These are phyloP conservation scores for Andricus quercusramuli DNA, from an alignment of 2,888 invertebrate genomes.

Conservation along the genomic window DNA sequence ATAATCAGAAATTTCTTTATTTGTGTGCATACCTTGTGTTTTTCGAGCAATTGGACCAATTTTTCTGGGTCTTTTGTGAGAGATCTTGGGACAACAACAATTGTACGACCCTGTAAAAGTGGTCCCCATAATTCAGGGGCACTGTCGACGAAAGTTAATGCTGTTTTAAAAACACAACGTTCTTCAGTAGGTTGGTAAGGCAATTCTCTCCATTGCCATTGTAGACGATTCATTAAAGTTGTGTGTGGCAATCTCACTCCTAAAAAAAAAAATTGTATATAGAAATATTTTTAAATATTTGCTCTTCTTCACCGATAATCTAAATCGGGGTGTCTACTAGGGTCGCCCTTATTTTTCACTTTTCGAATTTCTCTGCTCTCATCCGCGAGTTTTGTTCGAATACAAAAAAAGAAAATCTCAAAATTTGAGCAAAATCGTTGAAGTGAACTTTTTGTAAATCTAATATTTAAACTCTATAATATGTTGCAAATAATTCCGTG, in stretches of 20 bases:
- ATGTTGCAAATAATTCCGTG: no score
- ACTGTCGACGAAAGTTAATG: slow-evolving; percentile 94
- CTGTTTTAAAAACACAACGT: slow-evolving; percentile 92
- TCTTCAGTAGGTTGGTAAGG: slow-evolving; percentile 86
- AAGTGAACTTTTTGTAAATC: no score
- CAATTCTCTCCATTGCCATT: slow-evolving; percentile 93
- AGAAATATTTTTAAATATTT: background rate
- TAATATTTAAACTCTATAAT: no score
- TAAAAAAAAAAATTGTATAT: slow-evolving; percentile 70
- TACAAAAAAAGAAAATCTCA: no score
- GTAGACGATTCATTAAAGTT: slow-evolving; percentile 89
- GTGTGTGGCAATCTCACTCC: slow-evolving; percentile 90
- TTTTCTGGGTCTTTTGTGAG: slow-evolving; percentile 89
- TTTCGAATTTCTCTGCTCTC: no score
- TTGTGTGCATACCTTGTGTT: slow-evolving; percentile 82
- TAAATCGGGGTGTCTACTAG: no score
- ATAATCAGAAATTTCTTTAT: background rate
- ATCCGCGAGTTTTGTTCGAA: no score
- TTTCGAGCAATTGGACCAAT: slow-evolving; percentile 85
- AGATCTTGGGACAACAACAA: slow-evolving; percentile 87
- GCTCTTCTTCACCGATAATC: background rate
- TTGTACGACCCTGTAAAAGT: slow-evolving; percentile 83
- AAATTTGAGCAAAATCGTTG: no score
- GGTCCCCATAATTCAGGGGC: slow-evolving; percentile 94
- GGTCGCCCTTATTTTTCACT: no score